These are phyloP conservation scores for Chondrilla cf. caribensis DNA, from an alignment of 37 sponge, comb jelly and placozoan species.

Conservation along the genomic window DNA sequence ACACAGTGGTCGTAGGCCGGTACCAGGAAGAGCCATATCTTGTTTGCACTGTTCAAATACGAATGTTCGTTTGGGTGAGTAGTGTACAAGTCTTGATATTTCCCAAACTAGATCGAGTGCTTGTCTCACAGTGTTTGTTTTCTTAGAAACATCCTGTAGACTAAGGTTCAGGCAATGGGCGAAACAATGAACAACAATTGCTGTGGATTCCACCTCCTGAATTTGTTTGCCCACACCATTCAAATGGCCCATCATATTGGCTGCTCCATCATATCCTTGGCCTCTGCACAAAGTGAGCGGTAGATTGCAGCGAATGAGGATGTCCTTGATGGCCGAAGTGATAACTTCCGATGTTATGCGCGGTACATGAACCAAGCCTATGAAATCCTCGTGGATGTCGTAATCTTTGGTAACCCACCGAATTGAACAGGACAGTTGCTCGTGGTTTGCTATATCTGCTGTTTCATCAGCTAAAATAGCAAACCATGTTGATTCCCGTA, in stretches of 20 bases:
- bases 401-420: slow-evolving; percentile 27
- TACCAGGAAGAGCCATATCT: neutral
- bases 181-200: slow-evolving; percentile 43
- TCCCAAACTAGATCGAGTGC: slow-evolving; percentile 17
- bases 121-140: neutral
- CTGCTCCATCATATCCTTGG: slow-evolving; percentile 63
- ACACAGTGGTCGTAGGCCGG: slow-evolving; percentile 26
- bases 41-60: slow-evolving; percentile 33
- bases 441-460: slow-evolving; percentile 29
- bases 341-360: slow-evolving; percentile 30
- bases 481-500: slow-evolving; percentile 16
- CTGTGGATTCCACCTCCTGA: slow-evolving; percentile 22
- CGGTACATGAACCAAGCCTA: slow-evolving; percentile 35
- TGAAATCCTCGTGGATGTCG: slow-evolving; percentile 27
- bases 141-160: slow-evolving; percentile 33
- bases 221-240: slow-evolving; percentile 34
- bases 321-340: slow-evolving; percentile 27
- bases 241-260: slow-evolving; percentile 48
- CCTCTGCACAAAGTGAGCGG: slow-evolving; percentile 30
- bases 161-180: slow-evolving; percentile 45
- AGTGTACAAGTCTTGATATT: neutral
- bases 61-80: slow-evolving; percentile 36
- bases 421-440: slow-evolving; percentile 27
- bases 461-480: slow-evolving; percentile 38
- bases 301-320: slow-evolving; percentile 27